Evolutionary conservation across 30 jellyfish, hydroid and myxozoan genomes (phyloP), one percentile per base, ranked within the genome.

Genomic region (Sanderia malayensis): DNA sequence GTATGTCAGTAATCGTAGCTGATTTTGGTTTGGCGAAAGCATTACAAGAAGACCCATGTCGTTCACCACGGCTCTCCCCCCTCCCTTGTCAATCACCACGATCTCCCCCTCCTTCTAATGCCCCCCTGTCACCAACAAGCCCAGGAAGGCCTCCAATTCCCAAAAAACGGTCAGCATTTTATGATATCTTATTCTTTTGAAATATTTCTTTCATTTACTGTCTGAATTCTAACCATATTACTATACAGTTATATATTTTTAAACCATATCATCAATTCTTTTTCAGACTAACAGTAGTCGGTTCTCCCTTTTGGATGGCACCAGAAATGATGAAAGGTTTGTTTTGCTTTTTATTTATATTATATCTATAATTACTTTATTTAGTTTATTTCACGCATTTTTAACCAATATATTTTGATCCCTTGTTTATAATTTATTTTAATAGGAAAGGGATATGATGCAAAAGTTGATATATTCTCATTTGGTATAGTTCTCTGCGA

Each of bases 301-400:
- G 97, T 13, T 73, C 97, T 0, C 95, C 97, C 0, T 88, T 44
- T 33, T 88, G 95, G 95, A 88, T 88, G 97, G 97, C 97, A 41
- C 97, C 97, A 3, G 97, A 88, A 52, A 88, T 88, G 91, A 46
- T 88, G 84, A 49, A 61, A 30, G 97, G 97, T 88, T 31, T 7
- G 44, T 1, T 4, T 67, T n/a, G n/a, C n/a, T n/a, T n/a, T n/a
- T n/a, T n/a, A n/a, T n/a, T n/a, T n/a, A n/a, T n/a, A n/a, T n/a
- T n/a, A n/a, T n/a, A n/a, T n/a, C n/a, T n/a, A n/a, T n/a, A n/a
- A n/a, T n/a, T n/a, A n/a, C n/a, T n/a, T n/a, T n/a, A n/a, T n/a
- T n/a, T n/a, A n/a, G n/a, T n/a, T n/a, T n/a, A n/a, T n/a, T n/a
- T n/a, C n/a, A n/a, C n/a, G n/a, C n/a, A n/a, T n/a, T n/a, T n/a